Evolutionary conservation across 2,113 vertebrate species (phyloP), one percentile per base, ranked within the genome.

Genomic region (Tylochromis polylepis): DNA sequence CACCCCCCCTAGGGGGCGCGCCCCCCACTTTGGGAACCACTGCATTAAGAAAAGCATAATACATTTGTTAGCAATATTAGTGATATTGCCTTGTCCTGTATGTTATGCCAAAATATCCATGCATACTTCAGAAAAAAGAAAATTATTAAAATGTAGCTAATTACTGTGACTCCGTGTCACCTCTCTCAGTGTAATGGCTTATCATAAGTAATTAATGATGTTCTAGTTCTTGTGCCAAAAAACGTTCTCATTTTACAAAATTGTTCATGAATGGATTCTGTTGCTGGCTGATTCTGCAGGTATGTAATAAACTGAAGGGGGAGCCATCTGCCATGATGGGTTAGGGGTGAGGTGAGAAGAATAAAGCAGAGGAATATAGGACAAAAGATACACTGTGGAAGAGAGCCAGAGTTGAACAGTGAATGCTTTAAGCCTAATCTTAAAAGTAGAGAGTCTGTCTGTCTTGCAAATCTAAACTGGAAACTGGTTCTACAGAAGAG

Each of bases 41-140:
- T n/a, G n/a, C n/a, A n/a, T n/a, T n/a, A n/a, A n/a, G n/a, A n/a
- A 75, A 75, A 46, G 10, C 1, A 0, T 18, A 24, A 46, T 43
- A 27, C 38, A 46, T 72, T 16, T 72, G 22, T 72, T 46, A 11
- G 5, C 38, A 72, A 18, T 27, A 3, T 51, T 51, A 51, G 16
- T 16, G 15, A 51, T 53, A 53, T 20, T 53, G 18, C 49, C 7
- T 4, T 53, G 8, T 53, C 18, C 18, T 18, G 2, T 53, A 4
- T 53, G 18, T 53, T 53, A 53, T 4, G 9, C 3, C 8, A 75
- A 49, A 46, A 29, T 11, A 20, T 75, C 41, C 41, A 49, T 49
- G 24, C 67, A 75, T 49, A 8, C 24, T 3, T 49, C 24, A 75
- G 67, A 72, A 72, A 72, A 43, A 22, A 43, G 8, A 70, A 24